Evolutionary conservation across 2,797 vertebrate species (phyloP).

Genomic region (Sphenopsis melanotis): DNA sequence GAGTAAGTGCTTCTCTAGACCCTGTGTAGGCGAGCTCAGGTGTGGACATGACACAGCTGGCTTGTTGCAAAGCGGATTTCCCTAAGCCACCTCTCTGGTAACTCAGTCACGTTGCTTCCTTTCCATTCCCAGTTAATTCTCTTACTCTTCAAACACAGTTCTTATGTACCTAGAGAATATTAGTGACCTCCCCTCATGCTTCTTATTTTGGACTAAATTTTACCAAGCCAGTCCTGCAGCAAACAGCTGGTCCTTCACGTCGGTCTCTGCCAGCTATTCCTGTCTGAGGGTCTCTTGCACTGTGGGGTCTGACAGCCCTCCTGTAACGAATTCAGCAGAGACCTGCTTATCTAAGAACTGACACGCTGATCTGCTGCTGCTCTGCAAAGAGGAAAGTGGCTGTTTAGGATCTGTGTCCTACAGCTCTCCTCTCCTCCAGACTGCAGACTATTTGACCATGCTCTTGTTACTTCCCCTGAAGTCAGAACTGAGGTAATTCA

Average conservation of each 20-base stretch:
- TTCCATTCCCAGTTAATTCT: background rate
- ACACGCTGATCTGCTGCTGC: background rate
- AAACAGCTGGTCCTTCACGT: background rate
- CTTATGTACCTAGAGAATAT: background rate
- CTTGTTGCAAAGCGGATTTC: background rate
- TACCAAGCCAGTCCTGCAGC: background rate
- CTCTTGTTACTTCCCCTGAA: background rate
- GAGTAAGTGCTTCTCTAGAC: background rate
- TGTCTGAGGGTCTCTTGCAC: background rate
- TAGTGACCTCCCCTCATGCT: background rate
- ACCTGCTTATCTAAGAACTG: background rate
- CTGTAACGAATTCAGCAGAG: background rate
- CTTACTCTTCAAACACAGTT: background rate
- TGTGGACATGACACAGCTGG: background rate
- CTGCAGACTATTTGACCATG: background rate
- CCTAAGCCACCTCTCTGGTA: background rate
- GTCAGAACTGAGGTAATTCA: background rate
- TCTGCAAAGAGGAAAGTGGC: background rate
- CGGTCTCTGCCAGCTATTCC: background rate
- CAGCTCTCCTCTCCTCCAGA: background rate
- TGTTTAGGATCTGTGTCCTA: background rate
- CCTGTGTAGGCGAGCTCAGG: background rate
- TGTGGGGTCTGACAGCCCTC: background rate
- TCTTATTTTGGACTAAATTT: background rate
- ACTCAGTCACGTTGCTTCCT: background rate